phyloP scores from a whole-genome alignment of 2,797 vertebrate genomes.

The Macropus fuliginosus region DNA sequence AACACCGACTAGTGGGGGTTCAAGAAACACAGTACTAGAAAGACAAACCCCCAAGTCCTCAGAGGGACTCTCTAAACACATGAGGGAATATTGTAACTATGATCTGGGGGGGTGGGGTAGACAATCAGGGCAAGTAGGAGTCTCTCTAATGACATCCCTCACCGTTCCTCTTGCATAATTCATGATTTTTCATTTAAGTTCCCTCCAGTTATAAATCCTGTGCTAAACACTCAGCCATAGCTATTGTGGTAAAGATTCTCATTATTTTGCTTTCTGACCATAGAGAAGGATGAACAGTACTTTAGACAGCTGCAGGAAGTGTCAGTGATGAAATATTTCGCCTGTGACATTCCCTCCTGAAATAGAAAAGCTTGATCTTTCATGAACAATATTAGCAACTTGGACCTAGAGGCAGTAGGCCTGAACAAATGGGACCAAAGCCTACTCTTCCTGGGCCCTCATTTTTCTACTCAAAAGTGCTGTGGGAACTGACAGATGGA shows the following conservation, averaged over 20 bases:
- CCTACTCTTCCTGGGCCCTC: not conserved
- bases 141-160: not conserved
- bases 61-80: not conserved
- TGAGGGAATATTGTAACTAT: not conserved
- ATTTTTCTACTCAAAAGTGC: not conserved
- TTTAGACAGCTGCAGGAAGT: constrained; percentile 33
- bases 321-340: constrained; percentile 54
- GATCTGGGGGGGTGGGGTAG: not conserved
- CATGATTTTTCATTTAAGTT: not conserved
- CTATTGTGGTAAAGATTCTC: constrained; percentile 26
- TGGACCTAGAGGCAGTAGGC: not conserved
- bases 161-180: not conserved
- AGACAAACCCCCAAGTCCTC: not conserved
- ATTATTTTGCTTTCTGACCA: constrained; percentile 53
- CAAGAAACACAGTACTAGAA: not conserved
- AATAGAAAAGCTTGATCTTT: constrained; percentile 14
- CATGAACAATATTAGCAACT: constrained; percentile 46
- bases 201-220: not conserved
- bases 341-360: constrained; percentile 45
- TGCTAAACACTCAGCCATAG: not conserved
- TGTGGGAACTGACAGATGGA: not conserved
- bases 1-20: not conserved
- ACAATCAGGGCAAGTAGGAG: not conserved
- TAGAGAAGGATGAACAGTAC: constrained; percentile 46
- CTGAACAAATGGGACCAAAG: constrained; percentile 12